These are phyloP conservation scores for Falco berigora DNA, from an alignment of 2,797 vertebrate genomes.

Conservation along the genomic window DNA sequence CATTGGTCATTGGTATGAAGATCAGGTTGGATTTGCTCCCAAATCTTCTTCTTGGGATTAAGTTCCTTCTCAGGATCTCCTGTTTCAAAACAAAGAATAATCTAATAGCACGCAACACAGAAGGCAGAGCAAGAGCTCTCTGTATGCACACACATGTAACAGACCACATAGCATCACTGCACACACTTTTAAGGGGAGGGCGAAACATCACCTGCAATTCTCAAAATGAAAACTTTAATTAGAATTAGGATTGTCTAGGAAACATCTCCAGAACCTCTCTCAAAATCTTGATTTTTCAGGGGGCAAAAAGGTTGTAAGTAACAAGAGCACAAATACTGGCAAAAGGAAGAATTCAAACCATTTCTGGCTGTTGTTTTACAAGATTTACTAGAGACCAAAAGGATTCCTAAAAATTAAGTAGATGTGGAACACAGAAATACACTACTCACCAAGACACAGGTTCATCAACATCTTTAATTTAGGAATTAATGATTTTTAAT, in stretches of 20 bases:
- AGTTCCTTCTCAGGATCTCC: constrained; percentile 96
- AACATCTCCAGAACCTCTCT: not conserved
- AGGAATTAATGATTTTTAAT: not conserved
- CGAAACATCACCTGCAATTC: not conserved
- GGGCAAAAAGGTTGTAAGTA: not conserved
- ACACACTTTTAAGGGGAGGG: not conserved
- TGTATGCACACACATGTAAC: not conserved
- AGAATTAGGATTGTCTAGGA: not conserved
- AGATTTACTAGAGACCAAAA: not conserved
- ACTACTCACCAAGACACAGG: not conserved
- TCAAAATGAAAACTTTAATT: not conserved
- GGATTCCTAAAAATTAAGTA: not conserved
- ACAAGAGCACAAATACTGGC: not conserved
- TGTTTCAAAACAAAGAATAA: constrained; percentile 66
- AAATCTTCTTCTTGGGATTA: constrained; percentile 99
- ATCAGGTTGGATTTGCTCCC: constrained; percentile 96
- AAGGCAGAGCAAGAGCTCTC: not conserved
- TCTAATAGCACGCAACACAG: not conserved
- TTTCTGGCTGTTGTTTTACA: not conserved
- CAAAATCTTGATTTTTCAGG: not conserved
- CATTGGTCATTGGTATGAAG: constrained; percentile 83
- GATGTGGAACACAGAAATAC: not conserved
- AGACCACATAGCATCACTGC: not conserved
- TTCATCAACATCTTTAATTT: not conserved
- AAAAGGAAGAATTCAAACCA: not conserved